phyloP scores from a whole-genome alignment of 1,140 invertebrate species.

The Euwallacea similis region DNA sequence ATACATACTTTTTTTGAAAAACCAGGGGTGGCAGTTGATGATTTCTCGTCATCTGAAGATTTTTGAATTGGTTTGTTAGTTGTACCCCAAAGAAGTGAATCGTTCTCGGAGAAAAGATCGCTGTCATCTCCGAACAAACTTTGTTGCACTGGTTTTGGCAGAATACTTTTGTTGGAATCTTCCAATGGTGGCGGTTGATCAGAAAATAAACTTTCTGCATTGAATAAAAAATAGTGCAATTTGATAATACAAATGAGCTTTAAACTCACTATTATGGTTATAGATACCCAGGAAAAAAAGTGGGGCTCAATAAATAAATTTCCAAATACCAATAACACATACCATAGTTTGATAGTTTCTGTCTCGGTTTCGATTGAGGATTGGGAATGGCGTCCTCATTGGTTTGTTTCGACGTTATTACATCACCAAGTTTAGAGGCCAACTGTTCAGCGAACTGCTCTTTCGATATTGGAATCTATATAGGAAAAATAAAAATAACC shows the following conservation, averaged over 20 bases:
- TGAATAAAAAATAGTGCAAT: not conserved
- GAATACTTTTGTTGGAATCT: slow-evolving; percentile 46
- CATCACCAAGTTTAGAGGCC: slow-evolving; percentile 60
- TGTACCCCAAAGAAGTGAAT: not conserved
- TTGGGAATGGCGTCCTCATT: not conserved
- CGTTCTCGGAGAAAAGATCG: slow-evolving; percentile 19
- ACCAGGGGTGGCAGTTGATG: too few relatives aligned
- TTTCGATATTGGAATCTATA: slow-evolving; percentile 39
- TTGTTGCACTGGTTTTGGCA: slow-evolving; percentile 44
- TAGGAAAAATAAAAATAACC: too few relatives aligned
- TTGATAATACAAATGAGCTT: not conserved
- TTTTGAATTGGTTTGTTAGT: too few relatives aligned
- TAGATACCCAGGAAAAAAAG: too few relatives aligned
- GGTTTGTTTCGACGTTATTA: slow-evolving; percentile 43
- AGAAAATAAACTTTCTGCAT: slow-evolving; percentile 56
- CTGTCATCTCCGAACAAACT: slow-evolving; percentile 55
- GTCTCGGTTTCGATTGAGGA: too few relatives aligned
- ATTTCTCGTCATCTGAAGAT: too few relatives aligned
- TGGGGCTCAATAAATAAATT: too few relatives aligned
- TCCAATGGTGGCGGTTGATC: slow-evolving; percentile 59
- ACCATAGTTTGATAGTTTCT: slow-evolving; percentile 27
- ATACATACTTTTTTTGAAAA: too few relatives aligned
- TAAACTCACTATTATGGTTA: not conserved
- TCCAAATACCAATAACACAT: not conserved
- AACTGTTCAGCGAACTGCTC: slow-evolving; percentile 63